Conservation (phyloP, 2,797 vertebrate species). For the Botia almorhae region DNA sequence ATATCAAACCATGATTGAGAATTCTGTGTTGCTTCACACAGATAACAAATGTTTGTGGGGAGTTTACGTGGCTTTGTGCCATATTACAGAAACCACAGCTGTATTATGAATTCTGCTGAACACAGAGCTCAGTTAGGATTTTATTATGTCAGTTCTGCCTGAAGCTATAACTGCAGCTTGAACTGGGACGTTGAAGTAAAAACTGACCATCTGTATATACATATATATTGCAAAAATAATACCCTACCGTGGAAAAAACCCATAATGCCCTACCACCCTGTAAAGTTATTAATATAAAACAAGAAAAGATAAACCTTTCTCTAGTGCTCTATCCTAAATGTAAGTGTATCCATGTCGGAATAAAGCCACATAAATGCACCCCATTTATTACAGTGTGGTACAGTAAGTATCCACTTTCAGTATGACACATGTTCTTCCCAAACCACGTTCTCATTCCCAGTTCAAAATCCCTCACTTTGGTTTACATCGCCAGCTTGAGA, state of each 20-base stretch:
- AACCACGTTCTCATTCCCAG: slow-evolving; percentile 1
- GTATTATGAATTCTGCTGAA: slow-evolving; percentile 39
- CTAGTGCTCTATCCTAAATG: not conserved
- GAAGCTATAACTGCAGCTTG: slow-evolving; percentile 26
- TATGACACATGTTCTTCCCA: slow-evolving; percentile 21
- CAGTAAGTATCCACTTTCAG: slow-evolving; percentile 2
- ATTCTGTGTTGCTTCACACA: not conserved
- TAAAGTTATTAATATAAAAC: too few relatives aligned
- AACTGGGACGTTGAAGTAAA: not conserved
- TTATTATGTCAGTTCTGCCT: not conserved
- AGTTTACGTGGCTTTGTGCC: slow-evolving; percentile 12
- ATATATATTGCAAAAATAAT: too few relatives aligned
- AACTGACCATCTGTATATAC: not conserved
- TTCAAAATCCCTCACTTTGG: slow-evolving; percentile 8
- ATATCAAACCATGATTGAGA: not conserved
- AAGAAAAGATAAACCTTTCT: too few relatives aligned
- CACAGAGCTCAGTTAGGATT: slow-evolving; percentile 49
- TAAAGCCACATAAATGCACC: slow-evolving; percentile 13
- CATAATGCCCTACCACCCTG: too few relatives aligned
- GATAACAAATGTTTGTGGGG: not conserved
- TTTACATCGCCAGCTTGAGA: not conserved
- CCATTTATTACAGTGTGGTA: slow-evolving; percentile 21
- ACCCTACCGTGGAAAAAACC: too few relatives aligned
- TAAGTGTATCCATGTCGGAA: slow-evolving; percentile 9
- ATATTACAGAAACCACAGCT: slow-evolving; percentile 18